Evolutionary conservation across 2,113 vertebrate genomes (phyloP).

Genomic region (Tachycineta bicolor): DNA sequence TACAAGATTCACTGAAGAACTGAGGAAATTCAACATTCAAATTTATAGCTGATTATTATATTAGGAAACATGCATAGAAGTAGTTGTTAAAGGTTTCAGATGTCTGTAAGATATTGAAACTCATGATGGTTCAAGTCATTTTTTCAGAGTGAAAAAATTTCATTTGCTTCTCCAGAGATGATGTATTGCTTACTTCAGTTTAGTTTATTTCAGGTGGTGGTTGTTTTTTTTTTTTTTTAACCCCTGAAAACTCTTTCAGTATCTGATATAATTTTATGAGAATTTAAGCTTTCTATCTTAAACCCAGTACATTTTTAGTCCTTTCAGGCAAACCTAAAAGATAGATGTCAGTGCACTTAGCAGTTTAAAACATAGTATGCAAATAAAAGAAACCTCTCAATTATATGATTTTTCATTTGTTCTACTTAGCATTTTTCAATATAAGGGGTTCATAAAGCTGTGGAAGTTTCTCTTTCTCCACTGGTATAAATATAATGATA

Average conservation of each 20-base stretch:
- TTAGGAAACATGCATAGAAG: background rate
- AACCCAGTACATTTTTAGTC: background rate
- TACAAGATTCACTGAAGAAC: background rate
- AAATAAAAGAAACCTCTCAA: background rate
- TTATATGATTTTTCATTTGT: background rate
- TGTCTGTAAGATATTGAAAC: background rate
- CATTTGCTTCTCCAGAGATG: background rate
- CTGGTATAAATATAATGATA: background rate
- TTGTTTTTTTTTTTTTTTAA: too few species aligned
- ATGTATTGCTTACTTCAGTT: background rate
- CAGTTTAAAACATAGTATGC: background rate
- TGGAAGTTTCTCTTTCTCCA: background rate
- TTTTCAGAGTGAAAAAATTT: background rate
- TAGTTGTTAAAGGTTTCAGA: background rate
- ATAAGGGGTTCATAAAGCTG: background rate
- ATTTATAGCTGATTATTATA: background rate
- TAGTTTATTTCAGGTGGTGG: background rate
- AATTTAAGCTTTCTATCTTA: background rate
- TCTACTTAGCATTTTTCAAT: background rate
- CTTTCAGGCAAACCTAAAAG: background rate
- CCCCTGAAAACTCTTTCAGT: background rate
- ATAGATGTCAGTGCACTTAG: background rate
- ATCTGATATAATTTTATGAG: background rate
- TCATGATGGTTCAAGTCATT: background rate
- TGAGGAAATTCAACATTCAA: background rate